These are phyloP conservation scores for Campylomormyrus numenius DNA, from an alignment of 2,113 vertebrate species.

Conservation along the genomic window DNA sequence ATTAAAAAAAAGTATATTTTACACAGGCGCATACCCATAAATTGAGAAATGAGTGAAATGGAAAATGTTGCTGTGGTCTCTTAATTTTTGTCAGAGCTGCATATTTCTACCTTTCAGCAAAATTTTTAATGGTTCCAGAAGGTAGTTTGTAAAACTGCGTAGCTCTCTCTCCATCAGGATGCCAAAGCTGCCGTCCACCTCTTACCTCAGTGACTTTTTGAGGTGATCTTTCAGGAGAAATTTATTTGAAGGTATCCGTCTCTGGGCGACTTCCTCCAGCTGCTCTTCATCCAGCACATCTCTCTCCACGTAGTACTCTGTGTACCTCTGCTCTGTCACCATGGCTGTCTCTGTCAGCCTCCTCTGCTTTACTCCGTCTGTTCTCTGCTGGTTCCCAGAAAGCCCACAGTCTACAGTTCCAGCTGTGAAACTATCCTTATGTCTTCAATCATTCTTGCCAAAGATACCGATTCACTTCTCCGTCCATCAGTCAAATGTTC, in stretches of 20 bases:
- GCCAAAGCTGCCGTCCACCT: neutral
- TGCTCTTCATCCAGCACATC: conserved; percentile 68
- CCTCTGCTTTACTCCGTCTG: neutral
- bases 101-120: neutral
- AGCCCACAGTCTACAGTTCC: neutral
- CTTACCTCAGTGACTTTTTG: conserved; percentile 55
- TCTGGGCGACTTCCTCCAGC: conserved; percentile 67
- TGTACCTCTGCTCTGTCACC: conserved; percentile 31
- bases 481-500: neutral
- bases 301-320: conserved; percentile 51
- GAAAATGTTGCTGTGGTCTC: neutral
- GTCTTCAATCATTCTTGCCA: neutral
- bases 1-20: neutral
- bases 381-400: neutral
- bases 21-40: neutral
- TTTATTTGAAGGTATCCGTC: conserved; percentile 39
- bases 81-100: neutral
- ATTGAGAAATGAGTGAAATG: neutral
- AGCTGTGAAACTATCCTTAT: neutral
- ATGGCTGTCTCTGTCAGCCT: conserved; percentile 23
- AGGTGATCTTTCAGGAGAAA: conserved; percentile 38
- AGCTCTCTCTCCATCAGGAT: neutral
- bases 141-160: neutral
- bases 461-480: neutral
- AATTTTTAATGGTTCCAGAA: neutral